Evolutionary conservation across 2,888 invertebrate species (phyloP), one percentile per base, ranked within the genome.

Genomic region (Drosophila subsilvestris): DNA sequence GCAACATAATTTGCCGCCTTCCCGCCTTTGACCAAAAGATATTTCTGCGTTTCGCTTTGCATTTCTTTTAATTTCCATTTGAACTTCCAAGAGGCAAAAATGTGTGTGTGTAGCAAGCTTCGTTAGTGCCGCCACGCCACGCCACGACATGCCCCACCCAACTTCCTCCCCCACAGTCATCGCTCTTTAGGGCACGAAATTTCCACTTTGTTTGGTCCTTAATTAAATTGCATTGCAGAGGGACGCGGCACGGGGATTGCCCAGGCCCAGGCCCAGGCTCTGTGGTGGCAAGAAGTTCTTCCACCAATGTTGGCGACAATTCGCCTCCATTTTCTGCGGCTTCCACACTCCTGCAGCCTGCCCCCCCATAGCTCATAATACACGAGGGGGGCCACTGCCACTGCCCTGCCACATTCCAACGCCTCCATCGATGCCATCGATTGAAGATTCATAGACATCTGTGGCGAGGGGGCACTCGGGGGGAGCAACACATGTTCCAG

Each of bases 1-100:
- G 87, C 75, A 55, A 85, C 79, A 77, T 87, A 75, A 83, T 83
- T 85, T 83, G n/a, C n/a, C n/a, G n/a, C n/a, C n/a, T n/a, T n/a
- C n/a, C 77, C 75, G 82, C 69, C 68, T 56, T 55, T 54, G 20
- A 45, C 54, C 54, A 45, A 63, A 63, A 63, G 56, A 61, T 60
- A 65, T 62, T 53, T 20, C 27, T 42, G 42, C 61, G 25, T 20
- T 37, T 42, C 14, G 7, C 20, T 54, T 50, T 44, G 47, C 50
- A 32, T 59, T 45, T 45, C 12, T 60, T 59, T 60, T 65, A 74
- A 74, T 75, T 82, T 77, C 55, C 48, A 70, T 75, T 75, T 75
- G 50, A 82, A 79, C 74, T 63, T 69, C 57, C 50, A 43, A 58
- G 25, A 49, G 61, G 43, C 32, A 56, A 27, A 69, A 57, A 3